Evolutionary conservation across 1,140 invertebrate species (phyloP), one percentile per base, ranked within the genome.

Genomic region (Drosophila repleta): DNA sequence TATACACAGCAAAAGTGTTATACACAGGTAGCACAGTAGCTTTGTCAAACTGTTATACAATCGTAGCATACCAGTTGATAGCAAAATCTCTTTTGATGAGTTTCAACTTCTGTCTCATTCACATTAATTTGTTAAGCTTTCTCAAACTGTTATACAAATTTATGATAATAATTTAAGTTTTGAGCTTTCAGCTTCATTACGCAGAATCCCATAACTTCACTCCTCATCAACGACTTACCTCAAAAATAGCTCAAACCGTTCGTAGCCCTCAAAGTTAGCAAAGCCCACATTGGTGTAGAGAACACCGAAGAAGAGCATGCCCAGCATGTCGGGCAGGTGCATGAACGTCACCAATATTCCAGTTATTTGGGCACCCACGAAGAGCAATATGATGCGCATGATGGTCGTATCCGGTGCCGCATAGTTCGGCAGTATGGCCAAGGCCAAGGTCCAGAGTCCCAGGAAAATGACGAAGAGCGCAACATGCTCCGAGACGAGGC

Each of bases 241-340:
- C 10, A 92, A 18, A 45, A 92, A 83, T n/a, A 84, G 56, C 43
- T 92, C 91, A 1, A 92, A 73, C 18, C 64, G 60, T 20, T 87
- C 60, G 49, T 91, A 92, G 10, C 91, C 91, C 18, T 61, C 70
- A 52, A 92, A 92, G 37, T 92, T 72, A 11, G 90, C 89, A 51
- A 87, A 57, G 0, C 91, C 91, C 18, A 91, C 37, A 69, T 92
- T 92, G 3, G 87, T 75, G 48, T 91, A 92, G 21, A 92, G 57
- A 0, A 92, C 81, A 3, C 91, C 91, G 15, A 90, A 92, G 32
- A 91, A 91, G 13, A 92, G 70, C 91, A 92, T 92, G 48, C 91
- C 91, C 57, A 92, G 65, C 91, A 92, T 92, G 62, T 92, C 91
- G 4, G 91, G 91, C 57, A 92, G 32, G 13, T 78, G 74, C 1